These are phyloP conservation scores for Ceratina calcarata DNA, from an alignment of 1,140 invertebrate species.

Conservation along the genomic window DNA sequence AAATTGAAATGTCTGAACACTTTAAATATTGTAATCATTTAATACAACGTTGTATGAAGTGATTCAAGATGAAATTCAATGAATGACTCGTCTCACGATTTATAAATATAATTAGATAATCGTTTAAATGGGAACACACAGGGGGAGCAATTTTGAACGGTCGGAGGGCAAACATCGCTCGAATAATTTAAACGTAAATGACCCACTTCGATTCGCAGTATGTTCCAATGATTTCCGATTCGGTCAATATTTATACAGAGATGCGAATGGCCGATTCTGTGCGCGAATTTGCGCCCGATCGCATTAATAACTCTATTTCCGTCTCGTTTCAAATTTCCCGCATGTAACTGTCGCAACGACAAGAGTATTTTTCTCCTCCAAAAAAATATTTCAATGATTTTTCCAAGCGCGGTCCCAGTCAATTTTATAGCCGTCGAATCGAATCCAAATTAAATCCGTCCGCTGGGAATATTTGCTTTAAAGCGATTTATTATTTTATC, in stretches of 20 bases:
- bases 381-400: slow-evolving; percentile 32
- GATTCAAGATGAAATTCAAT: no score
- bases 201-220: slow-evolving; percentile 3
- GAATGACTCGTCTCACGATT: background rate
- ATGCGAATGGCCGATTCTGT: background rate
- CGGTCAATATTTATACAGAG: slow-evolving; percentile 21
- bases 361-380: background rate
- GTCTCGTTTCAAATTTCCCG: background rate
- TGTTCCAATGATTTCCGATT: slow-evolving; percentile 3
- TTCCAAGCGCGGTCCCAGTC: background rate
- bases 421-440: slow-evolving; percentile 1
- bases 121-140: background rate
- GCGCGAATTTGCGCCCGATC: background rate
- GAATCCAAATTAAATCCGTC: slow-evolving; percentile 13
- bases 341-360: slow-evolving; percentile 8
- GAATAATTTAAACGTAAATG: slow-evolving; percentile 16
- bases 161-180: background rate
- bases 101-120: background rate
- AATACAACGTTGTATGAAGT: no score
- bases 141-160: background rate
- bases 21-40: background rate
- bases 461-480: no score
- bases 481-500: no score
- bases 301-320: slow-evolving; percentile 14
- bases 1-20: background rate